Percentiles rank a stretch among this genome's conserved stretches.
These are phyloP conservation scores for Aleiodes sp. DNA, from an alignment of 1,140 invertebrate genomes.

Conservation along the genomic window DNA sequence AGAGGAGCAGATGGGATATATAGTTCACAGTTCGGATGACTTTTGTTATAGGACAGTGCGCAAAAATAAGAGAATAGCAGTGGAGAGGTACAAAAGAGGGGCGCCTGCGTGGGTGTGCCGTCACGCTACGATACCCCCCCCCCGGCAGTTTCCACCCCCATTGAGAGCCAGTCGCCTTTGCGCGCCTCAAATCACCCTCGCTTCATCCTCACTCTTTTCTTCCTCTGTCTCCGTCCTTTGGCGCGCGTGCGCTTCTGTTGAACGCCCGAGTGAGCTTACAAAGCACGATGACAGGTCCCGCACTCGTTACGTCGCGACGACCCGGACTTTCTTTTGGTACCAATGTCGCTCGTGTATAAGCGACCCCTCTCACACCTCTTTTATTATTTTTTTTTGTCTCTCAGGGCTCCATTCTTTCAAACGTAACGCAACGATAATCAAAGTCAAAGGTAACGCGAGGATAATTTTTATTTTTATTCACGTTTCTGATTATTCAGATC, in stretches of 20 bases:
- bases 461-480: slow-evolving; percentile 10
- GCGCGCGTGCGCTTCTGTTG: slow-evolving; percentile 25
- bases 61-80: neutral
- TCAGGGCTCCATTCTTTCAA: neutral
- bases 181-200: slow-evolving; percentile 1
- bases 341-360: neutral
- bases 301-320: slow-evolving; percentile 42
- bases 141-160: slow-evolving; percentile 32
- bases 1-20: neutral
- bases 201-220: slow-evolving; percentile 24
- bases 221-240: slow-evolving; percentile 16
- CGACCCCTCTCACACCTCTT: neutral
- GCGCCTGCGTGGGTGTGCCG: slow-evolving; percentile 49
- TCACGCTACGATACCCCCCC: slow-evolving; percentile 43
- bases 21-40: slow-evolving; percentile 7
- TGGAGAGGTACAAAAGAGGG: slow-evolving; percentile 29
- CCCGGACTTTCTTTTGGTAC: slow-evolving; percentile 24
- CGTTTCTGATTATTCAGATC: neutral
- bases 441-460: slow-evolving; percentile 11
- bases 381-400: neutral
- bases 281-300: slow-evolving; percentile 51
- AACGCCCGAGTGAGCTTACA: slow-evolving; percentile 29
- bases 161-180: neutral
- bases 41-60: slow-evolving; percentile 14
- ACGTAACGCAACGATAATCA: slow-evolving; percentile 12